Conservation (phyloP, 1,140 invertebrate genomes). For the Brachionus calyciflorus region DNA sequence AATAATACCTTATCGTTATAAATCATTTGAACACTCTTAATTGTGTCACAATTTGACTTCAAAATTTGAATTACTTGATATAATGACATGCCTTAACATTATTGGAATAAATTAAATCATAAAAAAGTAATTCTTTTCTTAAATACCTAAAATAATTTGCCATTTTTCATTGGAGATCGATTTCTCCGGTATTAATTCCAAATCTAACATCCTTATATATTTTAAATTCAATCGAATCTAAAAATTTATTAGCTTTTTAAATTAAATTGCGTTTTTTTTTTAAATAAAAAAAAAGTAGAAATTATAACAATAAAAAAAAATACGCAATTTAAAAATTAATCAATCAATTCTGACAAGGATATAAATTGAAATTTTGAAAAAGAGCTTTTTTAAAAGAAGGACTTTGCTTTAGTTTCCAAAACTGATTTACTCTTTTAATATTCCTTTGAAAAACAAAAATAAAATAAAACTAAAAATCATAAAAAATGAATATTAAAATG, state of each 20-base stretch:
- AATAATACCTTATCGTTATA: slow-evolving; percentile 44
- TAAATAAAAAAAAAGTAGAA: neutral
- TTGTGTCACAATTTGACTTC: slow-evolving; percentile 27
- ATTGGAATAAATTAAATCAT: neutral
- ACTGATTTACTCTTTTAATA: no score
- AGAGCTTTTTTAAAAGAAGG: no score
- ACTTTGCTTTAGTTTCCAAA: no score
- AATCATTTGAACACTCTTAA: slow-evolving; percentile 39
- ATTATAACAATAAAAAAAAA: neutral
- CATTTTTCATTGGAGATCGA: slow-evolving; percentile 33
- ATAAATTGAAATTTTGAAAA: no score
- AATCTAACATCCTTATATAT: slow-evolving; percentile 25
- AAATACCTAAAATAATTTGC: slow-evolving; percentile 43
- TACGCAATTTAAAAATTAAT: neutral
- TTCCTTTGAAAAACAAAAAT: no score
- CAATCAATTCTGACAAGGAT: no score
- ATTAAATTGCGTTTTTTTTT: neutral
- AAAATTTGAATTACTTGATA: slow-evolving; percentile 44
- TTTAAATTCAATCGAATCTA: no score
- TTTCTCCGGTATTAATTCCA: slow-evolving; percentile 33
- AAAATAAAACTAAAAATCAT: no score
- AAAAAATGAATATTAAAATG: slow-evolving; percentile 3
- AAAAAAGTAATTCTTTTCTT: neutral
- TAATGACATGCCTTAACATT: slow-evolving; percentile 34
- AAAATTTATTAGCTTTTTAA: neutral